Evolutionary conservation across 2,113 vertebrate genomes (phyloP), one percentile per base, ranked within the genome.

Genomic region (Penelope pileata): DNA sequence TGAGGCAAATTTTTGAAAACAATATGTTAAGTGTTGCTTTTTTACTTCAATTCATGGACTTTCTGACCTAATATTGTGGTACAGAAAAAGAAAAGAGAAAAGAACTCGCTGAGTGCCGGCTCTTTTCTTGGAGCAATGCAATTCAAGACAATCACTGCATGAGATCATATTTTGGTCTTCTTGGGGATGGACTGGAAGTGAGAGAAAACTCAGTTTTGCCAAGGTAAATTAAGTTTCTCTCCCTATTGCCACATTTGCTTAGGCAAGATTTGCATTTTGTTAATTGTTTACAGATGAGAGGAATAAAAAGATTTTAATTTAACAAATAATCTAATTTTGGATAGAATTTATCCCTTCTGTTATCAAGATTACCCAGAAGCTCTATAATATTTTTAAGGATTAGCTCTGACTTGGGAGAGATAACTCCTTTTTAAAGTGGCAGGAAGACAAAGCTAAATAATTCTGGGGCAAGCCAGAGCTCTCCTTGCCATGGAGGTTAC

Each of bases 271-370:
- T 87, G 56, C 29, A 70, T 74, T 86, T 77, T 59, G 24, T 69
- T 91, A 73, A 88, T 78, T 58, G 24, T 47, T 81, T 75, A 38
- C 0, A 4, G 53, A 38, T 87, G 59, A 75, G 64, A 86, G 7
- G 36, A 23, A 64, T 62, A 82, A 53, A 90, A 82, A 50, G 30
- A 70, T 66, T 85, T 91, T 51, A 86, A 84, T 95, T 88, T 82
- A 73, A 47, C 23, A 82, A 72, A 36, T 2, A 66, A 53, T 51
- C 40, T 83, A 22, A 51, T 83, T 85, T 86, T 68, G 53, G n/a
- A 32, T 69, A 48, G 34, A 75, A 69, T 13, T 54, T 51, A 45
- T 7, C 36, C 10, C 5, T 84, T 68, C 9, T 73, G 60, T 76
- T 34, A 73, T 69, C 50, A 74, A 81, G 74, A 84, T 66, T 56